Evolutionary conservation across 2,888 invertebrate genomes (phyloP), one percentile per base, ranked within the genome.

Genomic region (Sarcophaga caerulescens): DNA sequence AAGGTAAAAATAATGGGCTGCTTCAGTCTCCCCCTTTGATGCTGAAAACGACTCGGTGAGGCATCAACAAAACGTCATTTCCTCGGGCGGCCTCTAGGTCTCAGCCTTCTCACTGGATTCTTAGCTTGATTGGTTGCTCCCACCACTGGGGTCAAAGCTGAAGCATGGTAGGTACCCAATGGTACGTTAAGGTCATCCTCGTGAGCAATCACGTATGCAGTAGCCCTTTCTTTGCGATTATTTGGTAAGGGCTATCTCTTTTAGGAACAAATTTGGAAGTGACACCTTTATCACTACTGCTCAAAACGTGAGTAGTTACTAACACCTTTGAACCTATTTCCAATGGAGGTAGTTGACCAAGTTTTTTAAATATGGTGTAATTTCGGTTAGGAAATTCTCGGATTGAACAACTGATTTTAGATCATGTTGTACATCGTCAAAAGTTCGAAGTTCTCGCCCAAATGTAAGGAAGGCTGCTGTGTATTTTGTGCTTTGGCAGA

Each of bases 211-310:
- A 25, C n/a, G 19, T 75, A 75, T 6, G 65, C 57, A 3, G 85
- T 88, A 19, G 90, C 84, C 90, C 81, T 17, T 89, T 87, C 71
- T 70, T 81, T 19, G 83, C 69, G 45, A 88, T 76, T 17, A 83
- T 76, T 1, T 68, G 23, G 12, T 85, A 83, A 14, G 80, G 79
- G 6, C 85, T 82, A 80, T 90, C 91, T 35, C 90, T 83, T 68
- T 89, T 88, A n/a, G 90, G 90, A 60, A 88, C 87, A 68, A 91
- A 89, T 75, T 92, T 92, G 0, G 89, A 85, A 21, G 89, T 88
- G 82, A 84, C 74, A 25, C 79, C 85, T 57, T 87, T 88, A 44
- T 75, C 63, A 12, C 88, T 87, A 45, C 88, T 85, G 68, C 90
- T 91, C 10, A 89, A 77, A n/a, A 87, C 73, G 44, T 90, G 90